These are phyloP conservation scores for Capreolus pygargus DNA, from an alignment of 2,113 vertebrate species.

Conservation along the genomic window DNA sequence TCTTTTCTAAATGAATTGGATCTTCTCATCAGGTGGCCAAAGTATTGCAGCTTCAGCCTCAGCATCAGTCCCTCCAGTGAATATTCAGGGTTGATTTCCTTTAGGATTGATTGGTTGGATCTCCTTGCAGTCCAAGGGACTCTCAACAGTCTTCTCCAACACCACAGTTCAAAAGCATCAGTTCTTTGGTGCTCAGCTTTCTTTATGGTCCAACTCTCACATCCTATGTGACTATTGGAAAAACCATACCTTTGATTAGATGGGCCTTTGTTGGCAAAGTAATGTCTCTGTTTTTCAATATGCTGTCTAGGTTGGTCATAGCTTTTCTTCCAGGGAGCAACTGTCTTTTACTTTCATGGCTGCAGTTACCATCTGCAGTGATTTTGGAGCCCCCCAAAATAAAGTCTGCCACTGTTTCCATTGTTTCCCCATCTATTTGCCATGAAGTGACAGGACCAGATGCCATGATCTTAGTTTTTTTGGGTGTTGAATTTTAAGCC, in stretches of 20 bases:
- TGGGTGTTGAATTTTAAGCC: not conserved
- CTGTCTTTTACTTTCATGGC: not conserved
- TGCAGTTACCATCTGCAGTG: not conserved
- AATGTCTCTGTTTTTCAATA: not conserved
- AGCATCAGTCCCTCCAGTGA: not conserved
- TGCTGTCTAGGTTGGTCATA: not conserved
- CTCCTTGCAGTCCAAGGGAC: not conserved
- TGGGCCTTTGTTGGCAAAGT: not conserved
- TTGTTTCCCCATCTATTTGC: not conserved
- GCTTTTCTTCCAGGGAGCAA: not conserved
- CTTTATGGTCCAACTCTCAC: not conserved
- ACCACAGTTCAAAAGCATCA: not conserved
- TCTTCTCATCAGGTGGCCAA: not conserved
- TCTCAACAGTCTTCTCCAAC: not conserved
- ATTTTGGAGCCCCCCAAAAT: not conserved
- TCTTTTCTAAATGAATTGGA: not conserved
- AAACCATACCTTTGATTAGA: not conserved
- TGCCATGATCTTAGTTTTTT: not conserved
- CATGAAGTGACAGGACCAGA: not conserved
- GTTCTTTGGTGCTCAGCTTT: rapidly evolving
- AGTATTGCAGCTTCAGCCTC: not conserved
- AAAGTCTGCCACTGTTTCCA: not conserved
- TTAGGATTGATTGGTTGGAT: not conserved
- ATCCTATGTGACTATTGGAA: not conserved
- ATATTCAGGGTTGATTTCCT: not conserved